Conservation (phyloP, 2,888 invertebrate genomes). For the Helobdella robusta region DNA sequence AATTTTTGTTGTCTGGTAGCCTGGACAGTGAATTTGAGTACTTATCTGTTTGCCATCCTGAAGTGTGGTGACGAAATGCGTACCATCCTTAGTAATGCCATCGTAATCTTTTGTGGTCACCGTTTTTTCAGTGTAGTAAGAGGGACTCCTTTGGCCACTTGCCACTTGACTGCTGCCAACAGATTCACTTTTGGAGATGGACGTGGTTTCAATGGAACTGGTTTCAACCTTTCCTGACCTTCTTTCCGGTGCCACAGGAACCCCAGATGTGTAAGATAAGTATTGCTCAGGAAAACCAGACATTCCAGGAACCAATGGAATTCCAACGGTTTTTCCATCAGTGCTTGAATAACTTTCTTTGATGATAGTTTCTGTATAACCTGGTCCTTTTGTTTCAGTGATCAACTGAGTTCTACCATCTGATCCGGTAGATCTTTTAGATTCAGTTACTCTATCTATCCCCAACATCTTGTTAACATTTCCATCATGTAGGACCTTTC, state of each 20-base stretch:
- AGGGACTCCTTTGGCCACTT: background rate
- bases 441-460: background rate
- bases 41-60: background rate
- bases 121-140: conserved; percentile 21
- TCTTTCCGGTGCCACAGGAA: background rate
- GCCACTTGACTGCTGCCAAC: background rate
- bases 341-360: conserved; percentile 17
- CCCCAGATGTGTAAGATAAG: background rate
- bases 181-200: background rate
- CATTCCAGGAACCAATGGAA: conserved; percentile 11
- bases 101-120: too few relatives aligned
- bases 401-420: conserved; percentile 8
- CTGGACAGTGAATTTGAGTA: conserved; percentile 9
- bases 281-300: conserved; percentile 13
- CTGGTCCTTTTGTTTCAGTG: conserved; percentile 8
- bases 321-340: background rate
- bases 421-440: background rate
- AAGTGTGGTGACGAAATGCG: background rate
- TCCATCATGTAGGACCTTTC: background rate
- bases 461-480: conserved; percentile 4
- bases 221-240: too few relatives aligned
- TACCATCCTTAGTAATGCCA: too few relatives aligned
- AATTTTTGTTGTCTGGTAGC: background rate
- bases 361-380: conserved; percentile 11
- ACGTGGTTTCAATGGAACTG: background rate